A percentile compares a stretch with the other conserved stretches of the same genome.
Conservation (phyloP, 2,113 vertebrate genomes). For the Leuciscus idus region DNA sequence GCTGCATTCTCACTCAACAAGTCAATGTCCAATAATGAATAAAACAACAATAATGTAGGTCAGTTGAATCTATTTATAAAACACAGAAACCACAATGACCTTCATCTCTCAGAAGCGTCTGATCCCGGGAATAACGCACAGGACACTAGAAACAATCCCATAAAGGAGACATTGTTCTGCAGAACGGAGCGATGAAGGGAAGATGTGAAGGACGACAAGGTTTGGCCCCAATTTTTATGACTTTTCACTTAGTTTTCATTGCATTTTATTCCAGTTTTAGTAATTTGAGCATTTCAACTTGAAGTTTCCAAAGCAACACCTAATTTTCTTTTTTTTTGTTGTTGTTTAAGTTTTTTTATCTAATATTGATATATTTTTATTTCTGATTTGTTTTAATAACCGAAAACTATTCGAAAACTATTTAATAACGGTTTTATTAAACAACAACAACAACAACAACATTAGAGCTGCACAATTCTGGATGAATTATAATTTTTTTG, state of each 20-base stretch:
- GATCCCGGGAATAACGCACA: background rate
- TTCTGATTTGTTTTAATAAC: background rate
- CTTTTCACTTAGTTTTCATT: too few relatives aligned
- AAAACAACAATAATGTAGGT: background rate
- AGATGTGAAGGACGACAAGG: too few relatives aligned
- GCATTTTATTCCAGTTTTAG: background rate
- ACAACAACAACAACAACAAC: too few relatives aligned
- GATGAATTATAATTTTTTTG: too few relatives aligned
- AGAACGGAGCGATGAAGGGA: too few relatives aligned
- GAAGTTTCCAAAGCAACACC: too few relatives aligned
- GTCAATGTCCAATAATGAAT: background rate
- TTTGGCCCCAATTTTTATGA: too few relatives aligned
- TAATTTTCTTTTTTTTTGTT: too few relatives aligned
- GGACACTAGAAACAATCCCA: background rate
- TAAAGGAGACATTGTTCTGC: constrained; percentile 36
- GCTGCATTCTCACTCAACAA: background rate
- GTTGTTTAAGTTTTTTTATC: background rate
- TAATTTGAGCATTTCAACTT: constrained; percentile 5
- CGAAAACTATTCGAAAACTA: too few relatives aligned
- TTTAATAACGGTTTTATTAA: background rate
- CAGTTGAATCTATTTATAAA: background rate
- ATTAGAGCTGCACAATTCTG: too few relatives aligned
- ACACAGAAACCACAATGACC: background rate
- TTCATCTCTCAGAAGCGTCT: background rate
- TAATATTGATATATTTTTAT: background rate